Conservation (phyloP, 2,113 vertebrate genomes). For the Panthera leo region DNA sequence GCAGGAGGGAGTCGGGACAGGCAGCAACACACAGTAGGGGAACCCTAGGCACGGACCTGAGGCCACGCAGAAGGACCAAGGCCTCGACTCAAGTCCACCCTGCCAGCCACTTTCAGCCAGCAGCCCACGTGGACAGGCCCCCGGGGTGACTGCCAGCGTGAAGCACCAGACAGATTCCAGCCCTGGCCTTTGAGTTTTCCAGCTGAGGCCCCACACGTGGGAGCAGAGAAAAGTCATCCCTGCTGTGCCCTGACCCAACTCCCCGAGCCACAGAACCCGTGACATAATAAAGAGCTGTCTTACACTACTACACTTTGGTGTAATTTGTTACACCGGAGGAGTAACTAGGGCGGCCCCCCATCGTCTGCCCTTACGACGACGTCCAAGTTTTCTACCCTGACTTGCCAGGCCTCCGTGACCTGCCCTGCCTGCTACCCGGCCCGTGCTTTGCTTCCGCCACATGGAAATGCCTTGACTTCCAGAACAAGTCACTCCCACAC, state of each 20-base stretch:
- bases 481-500: not conserved
- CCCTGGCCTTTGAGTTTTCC: not conserved
- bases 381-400: not conserved
- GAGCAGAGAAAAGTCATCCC: not conserved
- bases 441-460: not conserved
- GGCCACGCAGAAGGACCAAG: not conserved
- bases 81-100: not conserved
- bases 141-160: not conserved
- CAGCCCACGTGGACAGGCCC: accelerated
- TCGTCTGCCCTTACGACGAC: not conserved
- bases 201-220: not conserved
- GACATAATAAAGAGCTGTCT: not conserved
- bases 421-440: not conserved
- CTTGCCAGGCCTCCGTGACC: not conserved
- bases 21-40: not conserved
- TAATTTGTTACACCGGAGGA: too few relatives aligned
- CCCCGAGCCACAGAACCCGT: not conserved
- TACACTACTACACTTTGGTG: accelerated
- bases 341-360: not conserved
- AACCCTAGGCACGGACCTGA: not conserved
- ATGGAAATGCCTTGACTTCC: too few relatives aligned
- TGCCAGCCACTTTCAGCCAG: not conserved
- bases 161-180: not conserved
- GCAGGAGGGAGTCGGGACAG: not conserved
- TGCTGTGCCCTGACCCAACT: not conserved